These are phyloP conservation scores for Tryphoninae sp. DNA, from an alignment of 2,888 invertebrate species.

Conservation along the genomic window DNA sequence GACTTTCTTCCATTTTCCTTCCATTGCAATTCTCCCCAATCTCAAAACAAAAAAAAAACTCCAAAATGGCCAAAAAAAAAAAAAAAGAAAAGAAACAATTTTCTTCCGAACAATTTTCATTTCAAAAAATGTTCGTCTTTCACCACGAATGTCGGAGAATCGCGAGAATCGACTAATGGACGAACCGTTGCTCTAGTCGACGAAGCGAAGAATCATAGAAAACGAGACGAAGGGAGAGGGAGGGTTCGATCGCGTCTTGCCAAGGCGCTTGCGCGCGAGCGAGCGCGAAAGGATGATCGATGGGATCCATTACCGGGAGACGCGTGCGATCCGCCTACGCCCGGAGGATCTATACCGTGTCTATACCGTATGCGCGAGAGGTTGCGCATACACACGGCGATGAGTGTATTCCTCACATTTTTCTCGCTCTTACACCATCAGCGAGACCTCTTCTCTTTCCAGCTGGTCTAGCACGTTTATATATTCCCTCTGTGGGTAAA, in stretches of 20 bases:
- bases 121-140: not conserved
- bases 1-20: too few relatives aligned
- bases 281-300: slow-evolving; percentile 73
- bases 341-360: slow-evolving; percentile 67
- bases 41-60: too few relatives aligned
- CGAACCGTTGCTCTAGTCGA: slow-evolving; percentile 57
- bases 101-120: not conserved
- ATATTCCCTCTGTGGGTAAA: not conserved
- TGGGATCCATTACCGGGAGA: slow-evolving; percentile 75
- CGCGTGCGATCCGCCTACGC: slow-evolving; percentile 77
- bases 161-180: slow-evolving; percentile 69
- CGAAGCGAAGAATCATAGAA: slow-evolving; percentile 2
- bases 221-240: not conserved
- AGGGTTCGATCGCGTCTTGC: slow-evolving; percentile 64
- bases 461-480: slow-evolving; percentile 17
- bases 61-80: too few relatives aligned
- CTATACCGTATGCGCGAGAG: slow-evolving; percentile 38
- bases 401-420: slow-evolving; percentile 12
- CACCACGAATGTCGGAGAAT: slow-evolving; percentile 59
- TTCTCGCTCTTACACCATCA: slow-evolving; percentile 26
- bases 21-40: too few relatives aligned
- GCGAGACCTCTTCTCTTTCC: slow-evolving; percentile 19
- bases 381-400: slow-evolving; percentile 14
- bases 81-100: not conserved
- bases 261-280: slow-evolving; percentile 59